Base-by-base conservation (phyloP, 2,113 vertebrate genomes). In the Scartelaos histophorus region DNA sequence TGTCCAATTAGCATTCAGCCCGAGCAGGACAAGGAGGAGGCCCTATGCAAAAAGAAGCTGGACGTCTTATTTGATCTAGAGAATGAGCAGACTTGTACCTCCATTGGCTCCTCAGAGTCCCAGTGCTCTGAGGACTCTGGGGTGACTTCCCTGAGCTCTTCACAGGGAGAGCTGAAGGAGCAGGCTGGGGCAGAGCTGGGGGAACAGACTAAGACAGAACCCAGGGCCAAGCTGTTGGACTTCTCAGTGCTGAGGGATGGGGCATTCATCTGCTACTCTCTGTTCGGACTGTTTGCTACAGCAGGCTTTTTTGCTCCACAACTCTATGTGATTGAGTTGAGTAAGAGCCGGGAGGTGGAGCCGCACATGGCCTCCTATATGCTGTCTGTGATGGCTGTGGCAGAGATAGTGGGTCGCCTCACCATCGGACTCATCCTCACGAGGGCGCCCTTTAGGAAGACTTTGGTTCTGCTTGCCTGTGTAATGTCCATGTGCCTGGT, bases 281-380 rank as follows among this genome's bases (percentile, higher is more conserved):
- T 97, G 0, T 99, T 99, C 24, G 98, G 98, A 34, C 93, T 99
- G 19, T 98, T 99, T 0, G 96, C 96, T 66, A 97, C 97, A 0
- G 85, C 98, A 82, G 98, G 97, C 51, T 99, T 99, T 90, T 98
- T 99, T 0, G 97, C 96, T 0, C 98, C 98, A 0, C 96, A 97
- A 67, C 87, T 99, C 3, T 99, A 98, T 83, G 90, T 99, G 85
- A 96, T 99, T 0, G 95, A 98, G 5, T 85, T 99, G 74, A 95
- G 95, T 21, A 93, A 95, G 75, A 98, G 95, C 80, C 90, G 95
- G 0, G 96, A 95, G 25, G 92, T 97, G 0, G 57, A 93, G 45
- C 89, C 93, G 12, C 89, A 91, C 70, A 92, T 83, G 51, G 95
- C 97, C 0, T 95, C 95, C 0, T 95, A 95, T 75, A 94, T 96